Conservation (phyloP, 2,888 invertebrate genomes). For the Drosophila buzzatii region DNA sequence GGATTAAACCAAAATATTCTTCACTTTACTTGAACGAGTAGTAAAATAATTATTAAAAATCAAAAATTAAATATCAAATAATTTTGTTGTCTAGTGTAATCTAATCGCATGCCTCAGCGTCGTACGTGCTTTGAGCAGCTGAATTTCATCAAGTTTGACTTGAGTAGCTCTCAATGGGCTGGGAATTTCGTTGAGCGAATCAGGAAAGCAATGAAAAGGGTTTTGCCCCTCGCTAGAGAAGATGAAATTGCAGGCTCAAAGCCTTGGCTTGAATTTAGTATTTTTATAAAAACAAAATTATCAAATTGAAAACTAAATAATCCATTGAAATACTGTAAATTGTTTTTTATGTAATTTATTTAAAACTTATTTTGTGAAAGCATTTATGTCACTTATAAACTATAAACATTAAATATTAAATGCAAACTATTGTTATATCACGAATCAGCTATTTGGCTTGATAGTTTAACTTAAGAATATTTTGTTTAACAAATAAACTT, state of each 20-base stretch:
- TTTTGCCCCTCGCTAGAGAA: not conserved
- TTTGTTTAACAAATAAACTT: not conserved
- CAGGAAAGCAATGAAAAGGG: not conserved
- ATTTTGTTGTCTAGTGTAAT: not conserved
- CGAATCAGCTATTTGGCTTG: not conserved
- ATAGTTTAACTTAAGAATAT: not conserved
- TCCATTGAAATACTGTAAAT: not conserved
- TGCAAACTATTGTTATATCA: not conserved
- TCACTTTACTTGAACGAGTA: no score
- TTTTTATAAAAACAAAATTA: not conserved
- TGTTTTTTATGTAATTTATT: not conserved
- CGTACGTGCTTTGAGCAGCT: not conserved
- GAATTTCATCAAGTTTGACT: not conserved
- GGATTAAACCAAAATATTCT: no score
- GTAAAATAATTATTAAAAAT: not conserved
- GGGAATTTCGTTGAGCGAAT: conserved; percentile 4
- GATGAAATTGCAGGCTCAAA: not conserved
- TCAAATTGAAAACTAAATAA: not conserved
- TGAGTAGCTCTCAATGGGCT: not conserved
- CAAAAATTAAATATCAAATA: not conserved
- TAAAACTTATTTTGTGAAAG: not conserved
- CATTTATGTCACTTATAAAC: not conserved
- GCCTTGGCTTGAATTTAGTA: not conserved
- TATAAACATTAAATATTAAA: not conserved
- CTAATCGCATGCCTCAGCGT: not conserved